These are phyloP conservation scores for Coryphaenoides rupestris DNA, from an alignment of 2,113 vertebrate species.

Conservation along the genomic window DNA sequence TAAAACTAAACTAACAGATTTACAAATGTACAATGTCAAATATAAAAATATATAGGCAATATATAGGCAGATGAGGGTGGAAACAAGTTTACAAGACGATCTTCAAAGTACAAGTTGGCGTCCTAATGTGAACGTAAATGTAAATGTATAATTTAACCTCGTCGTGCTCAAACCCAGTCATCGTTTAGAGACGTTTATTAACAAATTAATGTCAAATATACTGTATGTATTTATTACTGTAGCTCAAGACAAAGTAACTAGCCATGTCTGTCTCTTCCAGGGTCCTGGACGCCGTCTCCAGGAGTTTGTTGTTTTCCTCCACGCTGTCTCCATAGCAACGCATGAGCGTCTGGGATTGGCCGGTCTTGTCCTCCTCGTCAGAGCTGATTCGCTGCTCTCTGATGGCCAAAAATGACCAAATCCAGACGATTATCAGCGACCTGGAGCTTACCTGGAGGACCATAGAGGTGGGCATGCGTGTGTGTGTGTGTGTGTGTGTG, in stretches of 20 bases:
- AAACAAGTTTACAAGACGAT: too few species aligned
- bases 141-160: too few species aligned
- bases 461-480: conserved; percentile 63
- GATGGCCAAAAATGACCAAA: conserved; percentile 48
- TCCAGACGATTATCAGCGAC: conserved; percentile 59
- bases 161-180: too few species aligned
- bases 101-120: too few species aligned
- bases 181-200: too few species aligned
- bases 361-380: conserved; percentile 71
- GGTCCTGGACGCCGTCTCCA: conserved; percentile 62
- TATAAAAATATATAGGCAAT: too few species aligned
- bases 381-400: conserved; percentile 66
- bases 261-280: conserved; percentile 74
- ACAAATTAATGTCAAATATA: too few species aligned
- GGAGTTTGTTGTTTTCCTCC: conserved; percentile 64
- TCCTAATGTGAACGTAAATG: too few species aligned
- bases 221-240: too few species aligned
- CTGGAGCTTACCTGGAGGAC: conserved; percentile 63
- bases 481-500: conserved; percentile 1
- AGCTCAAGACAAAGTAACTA: background rate
- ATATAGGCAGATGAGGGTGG: too few species aligned
- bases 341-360: conserved; percentile 47
- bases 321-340: conserved; percentile 58
- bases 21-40: too few species aligned
- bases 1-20: too few species aligned